These are phyloP conservation scores for Deroptyus accipitrinus DNA, from an alignment of 2,113 vertebrate genomes.

Conservation along the genomic window DNA sequence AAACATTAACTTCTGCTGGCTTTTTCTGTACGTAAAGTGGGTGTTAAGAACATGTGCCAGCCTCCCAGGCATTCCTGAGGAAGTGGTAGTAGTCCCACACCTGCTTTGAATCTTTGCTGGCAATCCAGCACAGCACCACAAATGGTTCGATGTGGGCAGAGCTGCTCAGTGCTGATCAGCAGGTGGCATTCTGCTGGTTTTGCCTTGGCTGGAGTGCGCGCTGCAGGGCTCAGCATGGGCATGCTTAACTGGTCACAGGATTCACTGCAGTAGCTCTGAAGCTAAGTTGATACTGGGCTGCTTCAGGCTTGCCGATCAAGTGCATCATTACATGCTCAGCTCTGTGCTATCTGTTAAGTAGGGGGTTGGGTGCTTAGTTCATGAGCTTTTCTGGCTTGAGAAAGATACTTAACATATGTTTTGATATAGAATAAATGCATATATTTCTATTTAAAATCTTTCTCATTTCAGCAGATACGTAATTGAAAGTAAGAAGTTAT, in stretches of 20 bases:
- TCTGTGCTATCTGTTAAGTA: not conserved
- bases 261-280: not conserved
- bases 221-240: not conserved
- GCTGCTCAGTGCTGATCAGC: not conserved
- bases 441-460: not conserved
- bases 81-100: not conserved
- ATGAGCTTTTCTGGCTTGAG: not conserved
- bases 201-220: not conserved
- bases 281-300: not conserved
- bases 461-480: not conserved
- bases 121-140: not conserved
- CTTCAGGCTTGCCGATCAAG: not conserved
- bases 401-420: not conserved
- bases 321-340: too few relatives aligned
- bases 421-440: not conserved
- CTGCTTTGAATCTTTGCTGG: not conserved
- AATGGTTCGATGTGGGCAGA: not conserved
- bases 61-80: not conserved
- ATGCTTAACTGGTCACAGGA: not conserved
- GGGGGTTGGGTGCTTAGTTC: not conserved
- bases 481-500: not conserved
- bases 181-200: not conserved
- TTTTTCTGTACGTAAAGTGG: not conserved
- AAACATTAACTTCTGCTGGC: not conserved
- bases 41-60: not conserved